Evolutionary conservation across 1,140 invertebrate species (phyloP).

Genomic region (Drosophila oshimai): DNA sequence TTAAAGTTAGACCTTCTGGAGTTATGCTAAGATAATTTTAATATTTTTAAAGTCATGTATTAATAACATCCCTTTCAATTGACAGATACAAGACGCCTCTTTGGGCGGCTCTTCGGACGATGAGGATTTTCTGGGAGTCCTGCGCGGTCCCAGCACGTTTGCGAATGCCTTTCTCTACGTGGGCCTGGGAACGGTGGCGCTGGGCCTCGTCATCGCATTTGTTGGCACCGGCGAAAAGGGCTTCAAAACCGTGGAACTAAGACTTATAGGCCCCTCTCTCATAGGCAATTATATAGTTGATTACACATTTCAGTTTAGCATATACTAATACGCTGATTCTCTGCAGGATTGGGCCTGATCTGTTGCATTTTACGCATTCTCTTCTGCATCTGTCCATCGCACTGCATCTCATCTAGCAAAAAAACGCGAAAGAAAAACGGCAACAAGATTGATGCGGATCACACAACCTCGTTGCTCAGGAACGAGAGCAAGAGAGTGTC

Average conservation of each 20-base stretch:
- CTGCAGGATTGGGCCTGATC: conserved; percentile 83
- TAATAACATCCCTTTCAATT: conserved; percentile 1
- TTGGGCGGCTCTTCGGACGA: conserved; percentile 82
- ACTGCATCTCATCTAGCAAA: conserved; percentile 83
- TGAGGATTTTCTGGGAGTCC: conserved; percentile 84
- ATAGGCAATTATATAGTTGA: conserved; percentile 82
- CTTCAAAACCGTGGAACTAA: conserved; percentile 92
- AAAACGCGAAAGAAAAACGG: conserved; percentile 80
- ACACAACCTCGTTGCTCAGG: conserved; percentile 77
- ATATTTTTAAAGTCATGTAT: background rate
- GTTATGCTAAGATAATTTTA: background rate
- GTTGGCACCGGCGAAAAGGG: conserved; percentile 95
- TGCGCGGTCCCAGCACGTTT: conserved; percentile 86
- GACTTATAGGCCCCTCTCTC: conserved; percentile 91
- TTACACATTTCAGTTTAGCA: background rate
- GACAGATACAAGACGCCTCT: conserved; percentile 82
- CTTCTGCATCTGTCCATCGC: conserved; percentile 86
- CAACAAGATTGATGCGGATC: conserved; percentile 82
- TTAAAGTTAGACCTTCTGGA: background rate
- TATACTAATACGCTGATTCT: background rate
- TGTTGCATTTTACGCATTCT: conserved; percentile 86
- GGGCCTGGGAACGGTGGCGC: conserved; percentile 90
- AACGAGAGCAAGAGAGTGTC: conserved; percentile 80
- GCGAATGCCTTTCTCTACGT: conserved; percentile 92
- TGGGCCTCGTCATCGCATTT: conserved; percentile 93